A percentile compares a stretch with the other conserved stretches of the same genome.
These are phyloP conservation scores for Montipora cactus DNA, from an alignment of 64 coral and sea anemone genomes.

Conservation along the genomic window DNA sequence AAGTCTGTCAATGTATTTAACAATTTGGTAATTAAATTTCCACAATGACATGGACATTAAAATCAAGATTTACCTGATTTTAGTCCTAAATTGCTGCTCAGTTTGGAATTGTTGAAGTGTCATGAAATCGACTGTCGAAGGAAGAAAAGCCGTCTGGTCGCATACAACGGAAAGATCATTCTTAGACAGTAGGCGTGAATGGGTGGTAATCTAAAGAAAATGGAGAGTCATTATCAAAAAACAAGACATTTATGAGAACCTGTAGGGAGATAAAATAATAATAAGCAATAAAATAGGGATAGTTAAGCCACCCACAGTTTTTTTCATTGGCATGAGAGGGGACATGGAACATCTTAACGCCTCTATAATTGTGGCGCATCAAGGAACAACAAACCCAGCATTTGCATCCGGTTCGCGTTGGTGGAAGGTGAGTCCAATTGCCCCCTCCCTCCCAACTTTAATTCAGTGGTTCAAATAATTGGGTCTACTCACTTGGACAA, in stretches of 20 bases:
- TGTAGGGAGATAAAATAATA: not conserved
- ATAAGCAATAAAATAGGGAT: not conserved
- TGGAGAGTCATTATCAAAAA: not conserved
- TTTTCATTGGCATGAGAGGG: too few species aligned
- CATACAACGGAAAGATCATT: constrained; percentile 69
- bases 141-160: constrained; percentile 23
- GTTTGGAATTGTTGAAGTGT: constrained; percentile 87
- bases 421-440: not conserved
- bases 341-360: too few species aligned
- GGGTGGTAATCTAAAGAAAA: constrained; percentile 67
- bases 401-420: too few species aligned
- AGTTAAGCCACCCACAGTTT: too few species aligned
- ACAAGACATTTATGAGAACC: not conserved
- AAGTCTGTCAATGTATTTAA: too few species aligned
- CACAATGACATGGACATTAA: too few species aligned
- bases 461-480: too few species aligned
- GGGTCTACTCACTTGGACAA: constrained; percentile 57
- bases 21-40: too few species aligned
- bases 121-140: constrained; percentile 58
- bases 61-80: constrained; percentile 53
- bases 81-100: constrained; percentile 74
- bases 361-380: too few species aligned
- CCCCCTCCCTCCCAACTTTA: too few species aligned
- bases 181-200: constrained; percentile 76
- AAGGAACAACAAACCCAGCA: too few species aligned